Evolutionary conservation across 2,797 vertebrate species (phyloP), one percentile per base, ranked within the genome.

Genomic region (Pseudochromis fuscus): DNA sequence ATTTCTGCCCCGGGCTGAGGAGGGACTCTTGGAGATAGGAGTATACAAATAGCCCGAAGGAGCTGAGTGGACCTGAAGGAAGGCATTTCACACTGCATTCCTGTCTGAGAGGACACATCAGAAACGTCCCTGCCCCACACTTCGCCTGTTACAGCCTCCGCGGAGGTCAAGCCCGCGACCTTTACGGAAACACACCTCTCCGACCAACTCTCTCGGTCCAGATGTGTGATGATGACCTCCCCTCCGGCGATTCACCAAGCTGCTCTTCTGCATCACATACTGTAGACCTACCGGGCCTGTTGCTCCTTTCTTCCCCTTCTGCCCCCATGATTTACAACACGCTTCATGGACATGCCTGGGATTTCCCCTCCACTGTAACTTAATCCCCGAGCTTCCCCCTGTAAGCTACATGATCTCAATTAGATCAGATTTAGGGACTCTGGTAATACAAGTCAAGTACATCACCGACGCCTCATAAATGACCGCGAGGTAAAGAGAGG

Each of bases 401-500:
- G 71, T 83, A 89, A 86, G 86, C 81, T 89, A 75, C 82, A 67
- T 83, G 77, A 92, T 90, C 89, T 92, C 86, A 92, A 93, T 92
- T 89, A 89, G 76, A 80, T 75, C 67, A 83, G 87, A 89, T 82
- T 84, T 62, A 67, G 75, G 52, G 61, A 73, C 82, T 83, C 64
- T 67, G 72, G 82, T 83, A 85, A 85, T 58, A 80, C 75, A 83
- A 89, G 79, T 84, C 72, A 85, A 85, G 84, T 89, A 84, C 81
- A 91, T 93, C 87, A 82, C 82, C 3, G 73, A 87, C 19, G 58
- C 80, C 87, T 88, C 76, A 67, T 88, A 88, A 92, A 89, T 75
- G 75, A 84, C 67, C 71, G 40, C 0, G 57, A 66, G 58, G 67
- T 77, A 67, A 64, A 81, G 52, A 49, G 38, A 60, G 70, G 67